These are phyloP conservation scores for Sebastes reedi DNA, from an alignment of 2,797 vertebrate species.

Conservation along the genomic window DNA sequence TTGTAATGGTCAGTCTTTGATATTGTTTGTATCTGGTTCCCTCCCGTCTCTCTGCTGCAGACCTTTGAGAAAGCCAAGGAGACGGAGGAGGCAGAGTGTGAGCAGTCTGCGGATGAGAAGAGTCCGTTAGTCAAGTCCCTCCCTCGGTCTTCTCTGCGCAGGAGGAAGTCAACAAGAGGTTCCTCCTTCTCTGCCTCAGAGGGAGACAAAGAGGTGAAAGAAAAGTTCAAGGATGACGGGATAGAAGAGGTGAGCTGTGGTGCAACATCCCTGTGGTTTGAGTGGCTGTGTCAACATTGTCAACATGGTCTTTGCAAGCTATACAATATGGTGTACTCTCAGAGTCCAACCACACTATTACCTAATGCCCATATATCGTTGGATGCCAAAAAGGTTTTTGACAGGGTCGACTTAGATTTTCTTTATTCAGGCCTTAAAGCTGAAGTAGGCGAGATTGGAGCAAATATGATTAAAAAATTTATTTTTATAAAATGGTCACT, in stretches of 20 bases:
- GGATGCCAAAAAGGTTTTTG: background rate
- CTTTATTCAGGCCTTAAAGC: background rate
- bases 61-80: constrained; percentile 68
- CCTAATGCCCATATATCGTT: background rate
- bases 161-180: constrained; percentile 72
- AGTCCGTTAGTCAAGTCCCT: constrained; percentile 51
- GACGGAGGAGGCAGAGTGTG: constrained; percentile 12
- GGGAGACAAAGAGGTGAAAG: constrained; percentile 51
- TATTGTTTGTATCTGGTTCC: background rate
- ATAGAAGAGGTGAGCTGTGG: constrained; percentile 63
- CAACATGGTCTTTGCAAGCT: background rate
- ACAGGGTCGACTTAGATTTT: background rate
- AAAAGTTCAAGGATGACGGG: constrained; percentile 3
- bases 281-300: background rate
- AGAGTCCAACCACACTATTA: background rate
- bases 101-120: constrained; percentile 60
- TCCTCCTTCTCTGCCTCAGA: constrained; percentile 67
- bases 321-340: background rate
- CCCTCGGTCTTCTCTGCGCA: constrained; percentile 46
- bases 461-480: no score
- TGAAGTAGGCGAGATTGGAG: no score
- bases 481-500: no score
- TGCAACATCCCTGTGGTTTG: background rate
- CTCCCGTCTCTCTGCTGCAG: constrained; percentile 42
- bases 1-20: background rate